Conservation (phyloP, 2,797 vertebrate genomes). For the Sciaenops ocellatus region DNA sequence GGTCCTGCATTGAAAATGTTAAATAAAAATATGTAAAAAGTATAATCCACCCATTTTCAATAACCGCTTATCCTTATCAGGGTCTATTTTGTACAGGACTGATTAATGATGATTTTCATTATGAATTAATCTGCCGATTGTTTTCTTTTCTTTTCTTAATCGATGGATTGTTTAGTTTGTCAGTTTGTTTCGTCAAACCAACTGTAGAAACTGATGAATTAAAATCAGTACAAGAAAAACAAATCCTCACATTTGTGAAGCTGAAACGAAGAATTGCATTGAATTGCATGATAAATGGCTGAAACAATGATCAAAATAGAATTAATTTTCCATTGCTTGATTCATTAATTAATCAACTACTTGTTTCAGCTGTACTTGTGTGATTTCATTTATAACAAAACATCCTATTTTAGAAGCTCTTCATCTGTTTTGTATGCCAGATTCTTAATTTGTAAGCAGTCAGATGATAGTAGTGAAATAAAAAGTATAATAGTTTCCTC, state of each 20-base stretch:
- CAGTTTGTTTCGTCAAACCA: background rate
- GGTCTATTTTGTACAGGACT: background rate
- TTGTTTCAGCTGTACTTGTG: background rate
- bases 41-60: no score
- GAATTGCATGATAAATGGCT: background rate
- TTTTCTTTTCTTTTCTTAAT: background rate
- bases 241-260: background rate
- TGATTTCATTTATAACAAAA: background rate
- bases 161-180: no score
- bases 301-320: background rate
- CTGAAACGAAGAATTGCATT: no score
- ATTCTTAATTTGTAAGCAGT: background rate
- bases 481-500: background rate
- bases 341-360: background rate
- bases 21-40: background rate
- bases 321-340: background rate
- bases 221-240: no score
- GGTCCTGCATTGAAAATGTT: background rate
- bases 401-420: background rate
- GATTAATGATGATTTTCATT: background rate
- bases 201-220: no score
- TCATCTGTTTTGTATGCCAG: background rate
- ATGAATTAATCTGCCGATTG: background rate
- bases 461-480: background rate
- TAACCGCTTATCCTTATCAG: no score